Evolutionary conservation across 2,797 vertebrate genomes (phyloP).

Genomic region (Danio albolineatus): DNA sequence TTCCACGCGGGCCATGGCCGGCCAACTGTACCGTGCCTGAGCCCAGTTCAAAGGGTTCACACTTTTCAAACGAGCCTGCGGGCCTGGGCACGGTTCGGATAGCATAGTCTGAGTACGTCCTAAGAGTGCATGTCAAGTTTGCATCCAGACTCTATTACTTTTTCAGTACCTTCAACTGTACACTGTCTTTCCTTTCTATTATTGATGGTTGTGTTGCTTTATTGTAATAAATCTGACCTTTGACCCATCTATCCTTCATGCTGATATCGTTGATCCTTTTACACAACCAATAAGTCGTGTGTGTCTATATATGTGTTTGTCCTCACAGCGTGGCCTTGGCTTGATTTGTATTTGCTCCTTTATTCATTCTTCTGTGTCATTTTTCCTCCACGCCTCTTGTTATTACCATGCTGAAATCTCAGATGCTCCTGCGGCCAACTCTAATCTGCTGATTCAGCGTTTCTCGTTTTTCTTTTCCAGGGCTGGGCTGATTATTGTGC

Average conservation of each 20-base stretch:
- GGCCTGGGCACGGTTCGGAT: no score
- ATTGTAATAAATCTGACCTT: neutral
- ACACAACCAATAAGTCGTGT: conserved; percentile 44
- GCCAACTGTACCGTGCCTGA: no score
- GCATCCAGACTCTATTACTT: no score
- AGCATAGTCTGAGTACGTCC: no score
- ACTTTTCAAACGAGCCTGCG: no score
- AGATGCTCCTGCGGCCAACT: conserved; percentile 55
- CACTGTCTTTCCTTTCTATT: neutral
- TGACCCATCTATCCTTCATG: conserved; percentile 18
- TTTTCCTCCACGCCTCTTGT: neutral
- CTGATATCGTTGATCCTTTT: conserved; percentile 44
- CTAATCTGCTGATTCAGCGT: conserved; percentile 40
- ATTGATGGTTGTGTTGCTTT: neutral
- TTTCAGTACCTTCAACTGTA: neutral
- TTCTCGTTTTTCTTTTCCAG: conserved; percentile 28
- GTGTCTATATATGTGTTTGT: neutral
- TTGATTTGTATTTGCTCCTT: conserved; percentile 2
- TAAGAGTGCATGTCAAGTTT: no score
- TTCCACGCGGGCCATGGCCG: no score
- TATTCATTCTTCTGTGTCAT: conserved; percentile 5
- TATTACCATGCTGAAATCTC: conserved; percentile 12
- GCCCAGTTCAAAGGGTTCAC: no score
- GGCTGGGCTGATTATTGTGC: conserved; percentile 1
- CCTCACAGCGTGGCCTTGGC: conserved; percentile 1